Evolutionary conservation across 2,888 invertebrate species (phyloP).

Genomic region (Phanerotoma sp.): DNA sequence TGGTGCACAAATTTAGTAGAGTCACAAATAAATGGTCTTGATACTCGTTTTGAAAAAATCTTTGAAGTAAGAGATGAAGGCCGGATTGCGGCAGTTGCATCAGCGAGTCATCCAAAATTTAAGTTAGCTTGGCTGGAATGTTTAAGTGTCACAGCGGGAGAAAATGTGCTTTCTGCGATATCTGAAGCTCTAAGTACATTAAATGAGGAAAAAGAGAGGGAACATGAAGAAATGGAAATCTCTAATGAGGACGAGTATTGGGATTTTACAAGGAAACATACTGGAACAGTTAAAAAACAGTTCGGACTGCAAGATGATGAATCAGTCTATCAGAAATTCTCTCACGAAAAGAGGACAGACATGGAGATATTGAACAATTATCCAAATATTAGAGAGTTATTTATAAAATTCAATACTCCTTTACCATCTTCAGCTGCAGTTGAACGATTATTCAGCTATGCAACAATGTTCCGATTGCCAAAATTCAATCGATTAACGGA

Average conservation of each 20-base stretch:
- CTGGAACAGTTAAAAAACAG: no score
- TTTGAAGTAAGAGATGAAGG: constrained; percentile 10
- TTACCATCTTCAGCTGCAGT: constrained; percentile 2
- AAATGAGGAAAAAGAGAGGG: not conserved
- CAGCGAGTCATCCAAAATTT: constrained; percentile 17
- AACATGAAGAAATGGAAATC: no score
- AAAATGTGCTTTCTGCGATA: not conserved
- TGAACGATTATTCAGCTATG: not conserved
- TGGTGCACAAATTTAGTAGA: no score
- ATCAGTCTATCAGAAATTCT: not conserved
- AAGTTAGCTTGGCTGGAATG: constrained; percentile 9
- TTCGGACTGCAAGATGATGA: not conserved
- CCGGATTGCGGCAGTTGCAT: constrained; percentile 6
- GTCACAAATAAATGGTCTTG: no score
- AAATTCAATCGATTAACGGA: constrained; percentile 12
- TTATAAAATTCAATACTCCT: constrained; percentile 3
- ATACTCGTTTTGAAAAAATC: constrained; percentile 7
- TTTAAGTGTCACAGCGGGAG: not conserved
- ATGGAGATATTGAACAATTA: not conserved
- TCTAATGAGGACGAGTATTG: no score
- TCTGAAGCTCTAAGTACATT: not conserved
- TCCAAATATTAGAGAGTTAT: constrained; percentile 1
- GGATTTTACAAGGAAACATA: no score
- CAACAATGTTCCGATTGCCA: constrained; percentile 1
- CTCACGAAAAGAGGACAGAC: not conserved